Evolutionary conservation across 2,113 vertebrate species (phyloP).

Genomic region (Osmerus eperlanus): DNA sequence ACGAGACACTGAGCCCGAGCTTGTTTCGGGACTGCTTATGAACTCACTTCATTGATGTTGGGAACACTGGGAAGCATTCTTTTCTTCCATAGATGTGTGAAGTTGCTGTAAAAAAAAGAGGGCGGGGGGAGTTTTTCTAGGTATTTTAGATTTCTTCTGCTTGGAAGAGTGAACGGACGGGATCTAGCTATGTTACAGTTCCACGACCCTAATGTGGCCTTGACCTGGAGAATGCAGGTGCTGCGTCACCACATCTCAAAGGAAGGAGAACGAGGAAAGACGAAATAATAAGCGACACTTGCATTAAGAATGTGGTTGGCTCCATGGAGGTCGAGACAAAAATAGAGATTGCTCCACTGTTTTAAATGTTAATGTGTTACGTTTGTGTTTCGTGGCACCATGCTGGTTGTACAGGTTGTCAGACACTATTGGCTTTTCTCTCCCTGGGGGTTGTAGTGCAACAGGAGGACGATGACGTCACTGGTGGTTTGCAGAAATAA

Average conservation of each 20-base stretch:
- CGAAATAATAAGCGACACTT: conserved; percentile 70
- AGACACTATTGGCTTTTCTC: conserved; percentile 51
- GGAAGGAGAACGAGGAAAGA: conserved; percentile 6
- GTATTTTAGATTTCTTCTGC: conserved; percentile 61
- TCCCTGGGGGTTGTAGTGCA: conserved; percentile 37
- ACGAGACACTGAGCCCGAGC: conserved; percentile 47
- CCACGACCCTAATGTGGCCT: conserved; percentile 66
- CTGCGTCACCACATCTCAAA: conserved; percentile 38
- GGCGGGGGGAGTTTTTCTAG: conserved; percentile 53
- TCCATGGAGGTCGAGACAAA: conserved; percentile 56
- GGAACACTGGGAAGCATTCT: conserved; percentile 71
- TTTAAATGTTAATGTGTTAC: conserved; percentile 85
- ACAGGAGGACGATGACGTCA: conserved; percentile 6
- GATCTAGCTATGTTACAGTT: conserved; percentile 64
- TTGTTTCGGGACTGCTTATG: conserved; percentile 59
- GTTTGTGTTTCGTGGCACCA: conserved; percentile 72
- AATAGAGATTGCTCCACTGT: conserved; percentile 75
- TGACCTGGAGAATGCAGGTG: conserved; percentile 45
- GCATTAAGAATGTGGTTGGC: conserved; percentile 36
- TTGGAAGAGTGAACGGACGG: conserved; percentile 29
- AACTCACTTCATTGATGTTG: conserved; percentile 64
- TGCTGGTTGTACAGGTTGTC: conserved; percentile 65
- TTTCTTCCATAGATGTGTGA: conserved; percentile 66
- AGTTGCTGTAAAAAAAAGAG: conserved; percentile 23
- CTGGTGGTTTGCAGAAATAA: conserved; percentile 60